Evolutionary conservation across 2,888 invertebrate species (phyloP), one percentile per base, ranked within the genome.

Genomic region (Drosophila barbarae): DNA sequence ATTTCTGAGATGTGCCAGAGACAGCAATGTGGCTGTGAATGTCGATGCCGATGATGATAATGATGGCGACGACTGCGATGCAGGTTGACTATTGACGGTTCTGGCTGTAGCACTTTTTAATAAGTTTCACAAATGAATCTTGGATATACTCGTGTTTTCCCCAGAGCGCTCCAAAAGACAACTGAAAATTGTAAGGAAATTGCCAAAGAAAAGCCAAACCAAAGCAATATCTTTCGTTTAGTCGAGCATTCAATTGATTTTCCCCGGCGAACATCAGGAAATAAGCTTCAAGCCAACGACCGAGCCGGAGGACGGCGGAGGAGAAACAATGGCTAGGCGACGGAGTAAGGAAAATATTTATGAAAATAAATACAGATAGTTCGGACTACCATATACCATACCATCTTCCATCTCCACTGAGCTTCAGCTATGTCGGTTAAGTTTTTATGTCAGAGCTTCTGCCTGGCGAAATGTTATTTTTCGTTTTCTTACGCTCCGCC

Each of bases 211-310:
- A 63, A 44, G 36, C 36, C 53, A 61, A 53, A 49, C n/a, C 63
- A 53, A 61, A 49, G 63, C 71, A 68, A 68, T 68, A 70, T 61
- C 52, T 61, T 53, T 49, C 51, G 67, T 68, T 68, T 50, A 70
- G 52, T 68, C 47, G 53, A 52, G 71, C 67, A 70, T 68, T 53
- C 67, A 68, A 68, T 70, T 68, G 71, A 61, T 69, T 67, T 69
- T 69, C 34, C 30, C 36, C 34, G 47, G 26, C 38, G 41, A 34
- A 23, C 26, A 21, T 23, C 44, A 36, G 56, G 63, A 63, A 63
- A 63, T 63, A 63, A 51, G 63, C 61, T 61, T 61, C 38, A 60
- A 60, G 44, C n/a, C 26, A 30, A 21, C 10, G 12, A 10, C 12
- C 2, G 8, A 23, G 28, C 13, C 34, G 9, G 8, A 38, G 30